Percentiles rank a stretch among this genome's conserved stretches.
Conservation (phyloP, 2,888 invertebrate species). For the Ectemnius continuus region DNA sequence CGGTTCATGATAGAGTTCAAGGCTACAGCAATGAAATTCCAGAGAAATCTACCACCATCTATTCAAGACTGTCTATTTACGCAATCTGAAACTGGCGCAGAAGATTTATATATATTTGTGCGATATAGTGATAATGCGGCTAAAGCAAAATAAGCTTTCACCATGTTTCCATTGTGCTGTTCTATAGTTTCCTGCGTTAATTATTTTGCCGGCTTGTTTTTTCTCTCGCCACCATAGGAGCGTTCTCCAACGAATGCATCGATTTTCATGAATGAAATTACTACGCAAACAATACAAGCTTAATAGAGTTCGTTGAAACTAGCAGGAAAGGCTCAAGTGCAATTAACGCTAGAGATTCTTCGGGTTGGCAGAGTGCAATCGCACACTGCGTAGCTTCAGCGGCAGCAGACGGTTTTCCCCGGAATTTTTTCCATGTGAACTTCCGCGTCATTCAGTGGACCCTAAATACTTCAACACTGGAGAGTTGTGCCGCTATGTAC, state of each 20-base stretch:
- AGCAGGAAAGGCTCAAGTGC: conserved; percentile 29
- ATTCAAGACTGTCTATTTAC: conserved; percentile 30
- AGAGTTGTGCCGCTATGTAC: no score
- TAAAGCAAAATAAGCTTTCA: background rate
- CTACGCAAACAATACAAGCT: conserved; percentile 39
- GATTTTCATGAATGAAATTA: conserved; percentile 27
- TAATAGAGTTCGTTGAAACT: conserved; percentile 47
- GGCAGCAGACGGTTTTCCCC: background rate
- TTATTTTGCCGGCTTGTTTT: conserved; percentile 23
- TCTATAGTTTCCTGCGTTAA: background rate
- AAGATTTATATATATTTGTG: background rate
- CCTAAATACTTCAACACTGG: no score
- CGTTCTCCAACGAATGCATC: conserved; percentile 16
- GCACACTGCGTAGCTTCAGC: conserved; percentile 11
- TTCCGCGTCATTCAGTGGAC: no score
- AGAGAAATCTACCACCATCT: conserved; percentile 55
- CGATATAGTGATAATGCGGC: background rate
- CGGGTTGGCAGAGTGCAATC: conserved; percentile 11
- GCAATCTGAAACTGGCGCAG: conserved; percentile 14
- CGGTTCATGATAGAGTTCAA: conserved; percentile 62
- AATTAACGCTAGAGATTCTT: conserved; percentile 42
- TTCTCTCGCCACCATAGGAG: conserved; percentile 4
- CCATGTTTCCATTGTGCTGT: conserved; percentile 14
- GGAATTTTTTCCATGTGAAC: background rate
- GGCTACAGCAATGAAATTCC: conserved; percentile 73